A percentile compares a stretch with the other conserved stretches of the same genome.
Conservation (phyloP, 2,113 vertebrate species). For the Ranitomeya variabilis region DNA sequence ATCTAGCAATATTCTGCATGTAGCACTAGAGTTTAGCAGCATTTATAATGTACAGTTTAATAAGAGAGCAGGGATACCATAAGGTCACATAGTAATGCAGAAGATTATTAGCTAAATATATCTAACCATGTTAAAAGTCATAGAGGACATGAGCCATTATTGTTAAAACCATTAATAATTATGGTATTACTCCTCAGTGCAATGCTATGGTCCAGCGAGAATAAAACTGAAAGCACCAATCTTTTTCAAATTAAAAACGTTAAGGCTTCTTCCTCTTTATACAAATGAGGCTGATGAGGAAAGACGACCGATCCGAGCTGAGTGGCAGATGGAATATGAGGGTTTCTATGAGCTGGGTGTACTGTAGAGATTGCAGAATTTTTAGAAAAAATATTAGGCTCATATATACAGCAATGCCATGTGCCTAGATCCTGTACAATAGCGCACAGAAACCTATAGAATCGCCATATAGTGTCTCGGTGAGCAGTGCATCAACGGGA, state of each 20-base stretch:
- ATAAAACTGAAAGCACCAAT: conserved; percentile 20
- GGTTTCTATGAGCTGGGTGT: neutral
- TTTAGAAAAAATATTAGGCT: neutral
- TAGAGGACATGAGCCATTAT: conserved; percentile 50
- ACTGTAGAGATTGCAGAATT: neutral
- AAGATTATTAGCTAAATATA: conserved; percentile 55
- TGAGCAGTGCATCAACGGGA: neutral
- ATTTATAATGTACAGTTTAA: conserved; percentile 54
- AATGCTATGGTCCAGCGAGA: conserved; percentile 36
- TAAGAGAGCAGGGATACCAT: conserved; percentile 34
- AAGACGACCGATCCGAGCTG: neutral
- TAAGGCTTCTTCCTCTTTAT: neutral
- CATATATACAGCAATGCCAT: neutral
- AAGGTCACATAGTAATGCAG: conserved; percentile 44
- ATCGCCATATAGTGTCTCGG: neutral
- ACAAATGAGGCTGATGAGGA: conserved; percentile 27
- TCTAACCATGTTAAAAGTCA: conserved; percentile 45
- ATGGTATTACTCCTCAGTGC: conserved; percentile 29
- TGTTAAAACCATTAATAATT: conserved; percentile 42
- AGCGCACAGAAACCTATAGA: neutral
- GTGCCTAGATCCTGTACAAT: neutral
- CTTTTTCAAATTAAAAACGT: conserved; percentile 41
- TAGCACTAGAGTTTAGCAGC: neutral
- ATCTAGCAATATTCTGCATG: conserved; percentile 2
- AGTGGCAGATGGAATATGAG: neutral